Conservation (phyloP, 2,113 vertebrate genomes). For the Bufo bufo region DNA sequence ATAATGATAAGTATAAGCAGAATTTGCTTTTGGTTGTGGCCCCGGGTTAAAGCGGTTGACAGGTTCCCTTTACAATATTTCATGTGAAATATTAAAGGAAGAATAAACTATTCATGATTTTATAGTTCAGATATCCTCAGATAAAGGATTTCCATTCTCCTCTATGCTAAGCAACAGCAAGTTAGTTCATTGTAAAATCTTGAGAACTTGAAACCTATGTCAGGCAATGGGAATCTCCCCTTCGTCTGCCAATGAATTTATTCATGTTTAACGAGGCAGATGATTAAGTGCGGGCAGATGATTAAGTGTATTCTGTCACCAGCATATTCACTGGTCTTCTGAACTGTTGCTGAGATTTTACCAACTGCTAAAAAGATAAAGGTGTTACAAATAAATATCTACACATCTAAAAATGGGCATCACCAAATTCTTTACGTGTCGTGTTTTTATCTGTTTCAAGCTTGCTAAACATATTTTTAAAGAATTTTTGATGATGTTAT, state of each 20-base stretch:
- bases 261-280: conserved; percentile 46
- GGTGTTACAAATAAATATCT: conserved; percentile 16
- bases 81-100: neutral
- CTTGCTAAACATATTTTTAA: neutral
- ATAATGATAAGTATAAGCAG: no score
- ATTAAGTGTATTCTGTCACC: conserved; percentile 10
- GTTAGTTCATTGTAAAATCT: conserved; percentile 16
- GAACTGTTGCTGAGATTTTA: neutral
- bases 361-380: conserved; percentile 34
- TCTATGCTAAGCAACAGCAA: neutral
- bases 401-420: neutral
- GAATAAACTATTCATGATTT: neutral
- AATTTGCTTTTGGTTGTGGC: no score
- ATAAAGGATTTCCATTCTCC: neutral
- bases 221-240: conserved; percentile 12
- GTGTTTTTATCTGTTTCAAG: neutral
- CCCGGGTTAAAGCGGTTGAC: neutral
- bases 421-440: conserved; percentile 7
- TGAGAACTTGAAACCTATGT: neutral
- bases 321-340: neutral
- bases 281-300: conserved; percentile 27
- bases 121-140: neutral
- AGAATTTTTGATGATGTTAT: no score
- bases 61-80: neutral
- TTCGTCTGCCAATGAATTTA: conserved; percentile 27